phyloP scores from a whole-genome alignment of 2,113 vertebrate genomes.

The Bufo gargarizans region DNA sequence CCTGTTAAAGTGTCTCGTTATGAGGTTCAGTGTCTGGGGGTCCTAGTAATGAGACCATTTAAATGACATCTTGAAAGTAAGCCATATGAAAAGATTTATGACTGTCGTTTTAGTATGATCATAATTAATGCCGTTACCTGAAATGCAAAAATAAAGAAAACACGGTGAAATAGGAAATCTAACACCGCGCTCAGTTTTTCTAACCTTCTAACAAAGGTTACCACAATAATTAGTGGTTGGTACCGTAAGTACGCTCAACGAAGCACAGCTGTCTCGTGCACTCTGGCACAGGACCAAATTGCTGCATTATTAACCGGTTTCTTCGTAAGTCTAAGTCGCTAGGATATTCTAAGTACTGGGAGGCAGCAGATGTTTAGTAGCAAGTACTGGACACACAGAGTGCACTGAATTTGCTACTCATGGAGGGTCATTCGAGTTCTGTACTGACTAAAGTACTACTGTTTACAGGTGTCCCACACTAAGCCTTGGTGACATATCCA shows the following conservation, averaged over 20 bases:
- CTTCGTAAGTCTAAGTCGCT: constrained; percentile 14
- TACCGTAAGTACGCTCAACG: constrained; percentile 43
- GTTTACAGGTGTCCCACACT: neutral
- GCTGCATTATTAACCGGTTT: constrained; percentile 25
- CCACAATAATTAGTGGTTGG: constrained; percentile 52
- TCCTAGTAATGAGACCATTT: constrained; percentile 42
- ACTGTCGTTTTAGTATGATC: constrained; percentile 37
- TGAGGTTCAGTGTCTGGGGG: constrained; percentile 31
- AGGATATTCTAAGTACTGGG: neutral
- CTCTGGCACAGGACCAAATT: constrained; percentile 42
- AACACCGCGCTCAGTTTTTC: constrained; percentile 33
- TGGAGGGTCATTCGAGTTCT: neutral
- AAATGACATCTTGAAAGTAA: constrained; percentile 46
- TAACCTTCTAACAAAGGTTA: constrained; percentile 52
- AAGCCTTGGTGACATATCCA: neutral
- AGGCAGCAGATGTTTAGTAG: constrained; percentile 29
- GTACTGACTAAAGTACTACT: neutral
- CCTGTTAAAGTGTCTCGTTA: constrained; percentile 44
- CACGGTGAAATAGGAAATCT: constrained; percentile 48
- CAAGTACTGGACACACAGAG: constrained; percentile 22
- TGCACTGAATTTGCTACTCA: neutral
- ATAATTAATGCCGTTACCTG: constrained; percentile 49
- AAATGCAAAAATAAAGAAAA: constrained; percentile 51
- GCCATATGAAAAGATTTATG: constrained; percentile 43
- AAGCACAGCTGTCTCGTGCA: constrained; percentile 43